Conservation (phyloP, 2,113 vertebrate species). For the Actenoides lindsayi region DNA sequence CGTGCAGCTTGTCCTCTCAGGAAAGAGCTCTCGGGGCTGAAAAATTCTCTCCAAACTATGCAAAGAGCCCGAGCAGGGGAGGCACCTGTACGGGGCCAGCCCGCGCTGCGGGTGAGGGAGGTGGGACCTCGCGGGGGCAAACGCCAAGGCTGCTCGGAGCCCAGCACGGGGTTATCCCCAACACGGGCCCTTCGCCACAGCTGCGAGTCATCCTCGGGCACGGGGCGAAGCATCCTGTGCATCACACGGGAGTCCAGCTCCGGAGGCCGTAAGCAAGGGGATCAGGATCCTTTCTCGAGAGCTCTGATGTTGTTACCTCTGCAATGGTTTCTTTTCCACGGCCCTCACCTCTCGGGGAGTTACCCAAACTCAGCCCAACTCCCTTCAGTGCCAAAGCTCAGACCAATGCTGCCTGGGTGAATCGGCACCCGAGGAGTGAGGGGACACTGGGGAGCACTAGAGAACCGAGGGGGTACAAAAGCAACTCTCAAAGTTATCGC, state of each 20-base stretch:
- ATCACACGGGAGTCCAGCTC: not conserved
- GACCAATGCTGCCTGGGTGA: not conserved
- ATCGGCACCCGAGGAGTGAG: not conserved
- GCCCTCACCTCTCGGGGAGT: not conserved
- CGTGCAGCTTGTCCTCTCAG: rapidly evolving
- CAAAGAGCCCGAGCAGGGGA: not conserved
- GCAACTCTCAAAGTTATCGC: not conserved
- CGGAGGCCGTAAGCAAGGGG: not conserved
- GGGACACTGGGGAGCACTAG: not conserved
- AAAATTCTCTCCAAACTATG: not conserved
- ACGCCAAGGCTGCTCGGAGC: not conserved
- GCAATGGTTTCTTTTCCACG: not conserved
- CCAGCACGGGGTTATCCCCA: not conserved
- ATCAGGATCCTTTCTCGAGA: not conserved
- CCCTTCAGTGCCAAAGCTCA: not conserved
- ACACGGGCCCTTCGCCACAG: not conserved
- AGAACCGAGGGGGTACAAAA: not conserved
- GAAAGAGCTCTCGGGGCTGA: not conserved
- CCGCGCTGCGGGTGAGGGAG: not conserved
- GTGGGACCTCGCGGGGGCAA: not conserved
- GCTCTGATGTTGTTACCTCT: not conserved
- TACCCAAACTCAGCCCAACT: not conserved
- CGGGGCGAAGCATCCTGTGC: rapidly evolving
- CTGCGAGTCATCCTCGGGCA: not conserved
- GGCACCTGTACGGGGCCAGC: not conserved